phyloP scores from a whole-genome alignment of 2,888 invertebrate species.

The Caenorhabditis auriculariae region DNA sequence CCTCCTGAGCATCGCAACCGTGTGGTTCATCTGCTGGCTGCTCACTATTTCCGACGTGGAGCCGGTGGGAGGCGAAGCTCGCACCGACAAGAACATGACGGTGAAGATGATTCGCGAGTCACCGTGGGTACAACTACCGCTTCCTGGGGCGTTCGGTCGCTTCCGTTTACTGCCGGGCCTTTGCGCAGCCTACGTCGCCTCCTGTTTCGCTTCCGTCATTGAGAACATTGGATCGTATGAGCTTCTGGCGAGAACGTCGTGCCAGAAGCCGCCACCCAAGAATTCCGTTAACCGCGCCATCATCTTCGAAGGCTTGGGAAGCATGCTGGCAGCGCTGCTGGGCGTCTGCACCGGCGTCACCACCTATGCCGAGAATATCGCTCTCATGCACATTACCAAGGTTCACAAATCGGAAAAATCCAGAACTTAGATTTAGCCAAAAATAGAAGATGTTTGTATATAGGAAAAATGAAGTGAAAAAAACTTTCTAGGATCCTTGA shows the following conservation, averaged over 20 bases:
- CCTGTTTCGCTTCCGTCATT: conserved; percentile 46
- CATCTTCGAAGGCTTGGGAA: conserved; percentile 33
- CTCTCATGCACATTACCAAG: conserved; percentile 49
- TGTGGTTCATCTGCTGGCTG: conserved; percentile 46
- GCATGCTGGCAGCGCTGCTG: conserved; percentile 40
- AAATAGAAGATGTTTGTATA: too few species aligned
- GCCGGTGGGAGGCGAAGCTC: conserved; percentile 35
- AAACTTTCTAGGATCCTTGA: too few species aligned
- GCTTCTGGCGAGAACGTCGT: conserved; percentile 29
- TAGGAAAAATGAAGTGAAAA: too few species aligned
- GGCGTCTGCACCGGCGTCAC: conserved; percentile 54
- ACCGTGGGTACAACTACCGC: conserved; percentile 55
- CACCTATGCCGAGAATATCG: conserved; percentile 53
- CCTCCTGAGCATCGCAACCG: conserved; percentile 44
- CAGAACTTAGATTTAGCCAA: too few species aligned
- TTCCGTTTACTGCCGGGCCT: conserved; percentile 37
- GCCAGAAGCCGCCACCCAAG: conserved; percentile 37
- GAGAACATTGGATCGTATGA: conserved; percentile 47
- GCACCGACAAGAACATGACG: conserved; percentile 49
- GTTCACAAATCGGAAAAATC: conserved; percentile 1
- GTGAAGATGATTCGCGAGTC: conserved; percentile 36
- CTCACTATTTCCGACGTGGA: conserved; percentile 43
- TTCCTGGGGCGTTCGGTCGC: conserved; percentile 49
- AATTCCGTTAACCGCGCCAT: conserved; percentile 36
- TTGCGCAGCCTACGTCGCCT: conserved; percentile 48